These are phyloP conservation scores for Amphiura filiformis DNA, from an alignment of 35 echinoderm and acorn worm genomes.

Conservation along the genomic window DNA sequence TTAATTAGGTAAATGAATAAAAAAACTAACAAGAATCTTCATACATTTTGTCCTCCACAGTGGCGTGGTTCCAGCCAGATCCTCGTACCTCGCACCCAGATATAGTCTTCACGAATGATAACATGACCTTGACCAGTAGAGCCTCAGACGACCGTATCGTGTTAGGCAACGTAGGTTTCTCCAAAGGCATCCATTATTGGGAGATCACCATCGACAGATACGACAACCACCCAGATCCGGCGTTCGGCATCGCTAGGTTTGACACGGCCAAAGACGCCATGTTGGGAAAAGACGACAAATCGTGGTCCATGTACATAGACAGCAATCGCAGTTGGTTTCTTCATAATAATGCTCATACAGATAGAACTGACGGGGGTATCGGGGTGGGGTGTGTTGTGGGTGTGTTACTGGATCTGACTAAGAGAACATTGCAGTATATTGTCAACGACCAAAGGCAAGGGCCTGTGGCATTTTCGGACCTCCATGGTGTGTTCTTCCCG, in stretches of 20 bases:
- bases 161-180: conserved; percentile 95
- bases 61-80: conserved; percentile 96
- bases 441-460: conserved; percentile 89
- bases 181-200: conserved; percentile 98
- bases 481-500: conserved; percentile 92
- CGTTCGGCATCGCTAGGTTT: conserved; percentile 86
- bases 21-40: no score
- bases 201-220: conserved; percentile 97
- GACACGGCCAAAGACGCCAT: conserved; percentile 86
- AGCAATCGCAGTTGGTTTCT: conserved; percentile 99
- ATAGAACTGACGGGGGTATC: conserved; percentile 90
- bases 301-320: conserved; percentile 99
- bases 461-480: conserved; percentile 74
- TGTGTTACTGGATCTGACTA: conserved; percentile 87
- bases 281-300: conserved; percentile 98
- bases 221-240: conserved; percentile 98
- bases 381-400: conserved; percentile 87
- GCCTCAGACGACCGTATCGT: conserved; percentile 85
- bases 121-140: conserved; percentile 93
- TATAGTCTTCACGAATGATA: conserved; percentile 91
- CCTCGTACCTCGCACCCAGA: conserved; percentile 90
- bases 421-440: conserved; percentile 72
- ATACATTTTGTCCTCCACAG: conserved; percentile 48
- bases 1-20: no score
- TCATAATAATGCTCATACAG: conserved; percentile 91